Evolutionary conservation across 2,113 vertebrate species (phyloP).

Genomic region (Corvus hawaiiensis): DNA sequence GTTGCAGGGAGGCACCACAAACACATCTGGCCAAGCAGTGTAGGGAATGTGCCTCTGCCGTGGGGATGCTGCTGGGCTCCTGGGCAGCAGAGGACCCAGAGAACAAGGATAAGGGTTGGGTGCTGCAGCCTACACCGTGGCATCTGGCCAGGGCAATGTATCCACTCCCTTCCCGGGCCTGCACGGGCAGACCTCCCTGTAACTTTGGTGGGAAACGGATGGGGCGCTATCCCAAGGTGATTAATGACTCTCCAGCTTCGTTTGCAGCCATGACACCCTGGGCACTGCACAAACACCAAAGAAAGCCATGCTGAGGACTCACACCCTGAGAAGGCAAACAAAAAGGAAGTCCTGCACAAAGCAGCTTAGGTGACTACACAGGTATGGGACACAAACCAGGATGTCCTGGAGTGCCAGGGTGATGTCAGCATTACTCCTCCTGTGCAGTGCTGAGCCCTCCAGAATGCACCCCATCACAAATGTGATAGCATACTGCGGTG

Average conservation of each 20-base stretch:
- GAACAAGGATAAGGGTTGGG: not conserved
- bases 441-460: not conserved
- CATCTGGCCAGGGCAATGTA: rapidly evolving
- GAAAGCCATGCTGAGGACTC: not conserved
- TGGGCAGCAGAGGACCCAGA: not conserved
- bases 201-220: not conserved
- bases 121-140: not conserved
- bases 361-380: not conserved
- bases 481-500: rapidly evolving
- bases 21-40: rapidly evolving
- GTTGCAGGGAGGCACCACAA: not conserved
- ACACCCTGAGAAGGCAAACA: conserved; percentile 9
- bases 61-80: not conserved
- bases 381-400: not conserved
- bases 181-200: not conserved
- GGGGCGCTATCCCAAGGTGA: not conserved
- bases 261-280: not conserved
- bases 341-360: not conserved
- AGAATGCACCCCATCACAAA: not conserved
- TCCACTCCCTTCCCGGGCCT: not conserved
- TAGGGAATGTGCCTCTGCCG: rapidly evolving
- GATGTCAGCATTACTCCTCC: not conserved
- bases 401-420: rapidly evolving
- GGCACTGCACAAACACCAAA: not conserved
- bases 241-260: not conserved